phyloP scores from a whole-genome alignment of 2,113 vertebrate genomes.

The Microcebus murinus region DNA sequence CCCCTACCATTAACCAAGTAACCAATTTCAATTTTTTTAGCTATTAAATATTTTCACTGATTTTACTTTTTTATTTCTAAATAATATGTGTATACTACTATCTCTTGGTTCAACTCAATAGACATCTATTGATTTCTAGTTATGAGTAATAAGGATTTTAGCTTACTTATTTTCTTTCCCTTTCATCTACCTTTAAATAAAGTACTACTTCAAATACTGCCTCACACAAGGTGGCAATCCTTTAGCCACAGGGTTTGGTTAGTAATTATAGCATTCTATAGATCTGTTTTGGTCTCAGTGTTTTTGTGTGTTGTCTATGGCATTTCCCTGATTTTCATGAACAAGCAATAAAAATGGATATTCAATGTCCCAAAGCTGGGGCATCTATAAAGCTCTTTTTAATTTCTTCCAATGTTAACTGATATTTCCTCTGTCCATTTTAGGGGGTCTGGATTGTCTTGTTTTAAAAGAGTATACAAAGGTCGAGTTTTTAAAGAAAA shows the following conservation, averaged over 20 bases:
- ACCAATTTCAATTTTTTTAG: background rate
- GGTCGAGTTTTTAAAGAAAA: background rate
- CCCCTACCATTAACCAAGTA: background rate
- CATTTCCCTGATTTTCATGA: background rate
- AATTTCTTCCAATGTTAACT: background rate
- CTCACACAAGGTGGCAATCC: background rate
- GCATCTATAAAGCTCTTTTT: background rate
- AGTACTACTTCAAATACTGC: background rate
- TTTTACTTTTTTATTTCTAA: slow-evolving; percentile 39
- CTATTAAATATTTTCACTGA: slow-evolving; percentile 29
- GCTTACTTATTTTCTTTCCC: background rate
- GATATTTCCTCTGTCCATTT: background rate
- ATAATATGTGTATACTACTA: background rate
- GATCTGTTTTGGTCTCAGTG: background rate
- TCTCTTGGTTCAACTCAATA: background rate
- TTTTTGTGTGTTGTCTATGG: background rate
- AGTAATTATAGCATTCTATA: background rate
- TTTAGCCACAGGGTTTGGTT: background rate
- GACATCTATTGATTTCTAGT: background rate
- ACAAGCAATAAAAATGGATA: background rate
- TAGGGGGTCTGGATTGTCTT: background rate
- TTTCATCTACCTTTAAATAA: background rate
- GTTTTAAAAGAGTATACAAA: background rate
- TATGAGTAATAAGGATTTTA: background rate
- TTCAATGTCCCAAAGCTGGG: background rate